Evolutionary conservation across 2,888 invertebrate species (phyloP), one percentile per base, ranked within the genome.

Genomic region (Rhorus exstirpatorius): DNA sequence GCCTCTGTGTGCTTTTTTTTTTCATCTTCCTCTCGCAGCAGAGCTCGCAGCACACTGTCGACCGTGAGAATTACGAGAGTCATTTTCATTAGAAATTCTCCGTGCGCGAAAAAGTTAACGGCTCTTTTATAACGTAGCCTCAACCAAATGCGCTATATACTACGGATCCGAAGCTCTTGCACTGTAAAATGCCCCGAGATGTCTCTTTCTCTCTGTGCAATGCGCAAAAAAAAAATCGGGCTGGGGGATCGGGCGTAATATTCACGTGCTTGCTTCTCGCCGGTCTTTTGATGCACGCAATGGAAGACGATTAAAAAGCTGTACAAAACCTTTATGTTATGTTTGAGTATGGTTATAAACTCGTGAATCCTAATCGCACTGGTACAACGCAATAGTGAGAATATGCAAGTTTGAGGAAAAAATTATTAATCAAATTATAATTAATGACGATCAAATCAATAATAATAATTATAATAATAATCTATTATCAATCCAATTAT

Each of bases 61-160:
- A 75, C 41, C 63, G 31, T 44, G 67, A 72, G 68, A 86, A 76
- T 87, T 88, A 85, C 84, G 85, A 87, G 84, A 75, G 75, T 83
- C 84, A 84, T 86, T 86, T 83, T 19, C 49, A 80, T 75, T 60
- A 76, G 58, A 71, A 81, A 81, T 65, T 63, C 67, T 65, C 14
- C 46, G 65, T 46, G 26, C 65, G n/a, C 31, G 65, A 60, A 60
- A 24, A 53, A 79, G 70, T 80, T 80, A 76, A 75, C 55, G 38
- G 49, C 70, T 76, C 49, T 80, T 44, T 70, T 38, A 53, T 38
- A 68, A 70, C 24, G 53, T 68, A 55, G 61, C 53, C 75, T 49
- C 58, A 14, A 17, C 4, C 10, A 10, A 12, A 10, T 41, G 41
- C 41, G 6, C 41, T 12, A 8, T n/a, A n/a, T 38, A 14, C 58